Percentiles rank a stretch among this genome's conserved stretches.
phyloP scores from a whole-genome alignment of 2,888 invertebrate genomes.

The Choristoneura rosaceana region DNA sequence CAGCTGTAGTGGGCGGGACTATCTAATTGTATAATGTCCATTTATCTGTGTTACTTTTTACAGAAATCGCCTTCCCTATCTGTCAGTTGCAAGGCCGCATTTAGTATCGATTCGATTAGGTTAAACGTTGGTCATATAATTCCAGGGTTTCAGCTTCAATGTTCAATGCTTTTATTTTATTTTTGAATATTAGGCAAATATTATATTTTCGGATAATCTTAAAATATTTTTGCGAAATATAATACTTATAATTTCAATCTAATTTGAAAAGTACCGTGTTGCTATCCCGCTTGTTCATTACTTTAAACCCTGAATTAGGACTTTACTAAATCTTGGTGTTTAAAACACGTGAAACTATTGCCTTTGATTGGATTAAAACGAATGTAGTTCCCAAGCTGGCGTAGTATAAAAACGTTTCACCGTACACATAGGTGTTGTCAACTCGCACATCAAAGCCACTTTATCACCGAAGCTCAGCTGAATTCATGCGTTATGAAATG shows the following conservation, averaged over 20 bases:
- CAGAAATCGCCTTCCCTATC: constrained; percentile 10
- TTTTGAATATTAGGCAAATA: no score
- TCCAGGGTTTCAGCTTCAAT: neutral
- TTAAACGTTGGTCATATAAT: neutral
- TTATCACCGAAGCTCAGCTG: constrained; percentile 37
- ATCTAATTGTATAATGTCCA: constrained; percentile 25
- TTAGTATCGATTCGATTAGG: constrained; percentile 2
- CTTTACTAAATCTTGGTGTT: no score
- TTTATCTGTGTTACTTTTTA: constrained; percentile 30
- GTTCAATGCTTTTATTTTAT: no score
- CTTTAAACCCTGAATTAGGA: no score
- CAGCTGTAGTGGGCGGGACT: constrained; percentile 35
- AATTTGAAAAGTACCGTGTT: no score
- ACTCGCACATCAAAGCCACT: constrained; percentile 28
- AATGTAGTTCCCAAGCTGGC: neutral
- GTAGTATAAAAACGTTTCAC: constrained; percentile 1
- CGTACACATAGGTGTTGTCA: constrained; percentile 16
- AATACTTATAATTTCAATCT: no score
- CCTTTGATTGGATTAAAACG: neutral
- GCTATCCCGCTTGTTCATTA: no score
- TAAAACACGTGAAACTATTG: no score
- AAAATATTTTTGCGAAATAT: no score
- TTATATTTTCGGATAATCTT: no score
- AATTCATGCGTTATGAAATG: constrained; percentile 37
- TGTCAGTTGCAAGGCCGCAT: constrained; percentile 6